Percentiles rank a stretch among this genome's conserved stretches.
phyloP scores from a whole-genome alignment of 2,113 vertebrate species.

The Terrapene triunguis region DNA sequence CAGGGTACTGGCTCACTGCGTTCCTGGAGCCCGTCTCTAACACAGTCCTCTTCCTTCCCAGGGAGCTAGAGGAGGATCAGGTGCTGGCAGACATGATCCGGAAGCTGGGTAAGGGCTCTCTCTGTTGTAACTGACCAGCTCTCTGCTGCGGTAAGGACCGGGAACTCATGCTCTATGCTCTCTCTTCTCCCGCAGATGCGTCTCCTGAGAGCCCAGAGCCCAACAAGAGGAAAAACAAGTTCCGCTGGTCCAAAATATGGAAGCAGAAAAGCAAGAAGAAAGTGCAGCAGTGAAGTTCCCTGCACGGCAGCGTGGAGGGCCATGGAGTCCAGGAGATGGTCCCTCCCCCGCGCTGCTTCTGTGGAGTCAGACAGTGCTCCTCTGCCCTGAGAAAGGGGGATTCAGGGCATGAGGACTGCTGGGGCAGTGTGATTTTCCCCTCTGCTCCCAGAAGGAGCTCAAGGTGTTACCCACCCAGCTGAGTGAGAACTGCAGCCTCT shows the following conservation, averaged over 20 bases:
- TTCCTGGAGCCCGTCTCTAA: background rate
- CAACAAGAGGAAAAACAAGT: slow-evolving; percentile 75
- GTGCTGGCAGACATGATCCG: slow-evolving; percentile 91
- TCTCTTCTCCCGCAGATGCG: slow-evolving; percentile 59
- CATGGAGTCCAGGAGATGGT: background rate
- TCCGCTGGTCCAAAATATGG: slow-evolving; percentile 66
- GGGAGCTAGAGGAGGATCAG: slow-evolving; percentile 94
- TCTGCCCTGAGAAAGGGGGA: background rate
- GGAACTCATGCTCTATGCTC: background rate
- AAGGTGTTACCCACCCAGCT: background rate
- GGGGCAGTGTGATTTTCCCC: background rate
- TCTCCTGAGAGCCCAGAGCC: slow-evolving; percentile 20
- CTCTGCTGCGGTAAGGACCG: background rate
- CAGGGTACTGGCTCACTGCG: background rate
- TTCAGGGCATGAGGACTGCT: background rate
- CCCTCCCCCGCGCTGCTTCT: background rate
- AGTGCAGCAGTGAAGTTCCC: slow-evolving; percentile 20
- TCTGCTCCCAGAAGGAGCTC: background rate
- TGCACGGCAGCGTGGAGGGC: background rate
- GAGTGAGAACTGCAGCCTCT: background rate
- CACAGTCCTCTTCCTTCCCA: slow-evolving; percentile 60
- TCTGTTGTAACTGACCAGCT: background rate
- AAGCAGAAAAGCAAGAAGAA: slow-evolving; percentile 64
- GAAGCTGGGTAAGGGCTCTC: slow-evolving; percentile 82
- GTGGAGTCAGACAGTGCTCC: background rate